Base-by-base conservation (phyloP, 2,797 vertebrate genomes). In the Paratrypauchen microcephalus region DNA sequence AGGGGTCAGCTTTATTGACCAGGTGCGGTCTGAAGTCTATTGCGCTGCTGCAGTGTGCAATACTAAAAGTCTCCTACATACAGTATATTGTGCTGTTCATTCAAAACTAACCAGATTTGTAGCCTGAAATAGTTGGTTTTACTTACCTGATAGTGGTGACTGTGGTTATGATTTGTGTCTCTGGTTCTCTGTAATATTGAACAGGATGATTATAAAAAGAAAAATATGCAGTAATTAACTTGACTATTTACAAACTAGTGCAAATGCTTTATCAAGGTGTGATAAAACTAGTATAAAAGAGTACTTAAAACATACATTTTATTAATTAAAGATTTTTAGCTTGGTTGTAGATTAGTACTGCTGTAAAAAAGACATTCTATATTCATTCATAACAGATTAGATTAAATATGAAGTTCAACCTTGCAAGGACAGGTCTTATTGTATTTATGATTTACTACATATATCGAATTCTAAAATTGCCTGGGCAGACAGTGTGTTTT, bases 101-200 rank as follows among this genome's bases (percentile, higher is more conserved):
- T 26, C 72, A 79, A 62, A 62, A 41, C 60, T 45, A n/a, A 18
- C 13, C 11, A n/a, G 26, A 47, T 65, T 3, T 24, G 55, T 57
- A 23, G 52, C 9, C 52, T 13, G 24, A 28, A 57, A 26, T 7
- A 9, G 0, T 16, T 23, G 47, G 16, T 62, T 74, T 26, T 62
- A 41, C 76, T 36, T 39, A 88, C 83, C 87, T 86, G 85, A 89
- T 50, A 21, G 79, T 84, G 67, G 83, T 89, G 82, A 66, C 18
- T 55, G 78, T 83, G 19, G 84, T 79, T 62, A 83, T 39, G 5
- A 71, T 79, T 28, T 83, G 23, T 0, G 72, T 83, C 66, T 70
- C 67, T 21, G 79, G 63, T 0, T 85, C 74, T 64, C 89, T 92
- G 15, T 18, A 50, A 65, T 6, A 64, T 41, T 6, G 39, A 26